Percentiles rank a stretch among this genome's conserved stretches.
Conservation (phyloP, 2,113 vertebrate genomes). For the Ivindomyrus marchei region DNA sequence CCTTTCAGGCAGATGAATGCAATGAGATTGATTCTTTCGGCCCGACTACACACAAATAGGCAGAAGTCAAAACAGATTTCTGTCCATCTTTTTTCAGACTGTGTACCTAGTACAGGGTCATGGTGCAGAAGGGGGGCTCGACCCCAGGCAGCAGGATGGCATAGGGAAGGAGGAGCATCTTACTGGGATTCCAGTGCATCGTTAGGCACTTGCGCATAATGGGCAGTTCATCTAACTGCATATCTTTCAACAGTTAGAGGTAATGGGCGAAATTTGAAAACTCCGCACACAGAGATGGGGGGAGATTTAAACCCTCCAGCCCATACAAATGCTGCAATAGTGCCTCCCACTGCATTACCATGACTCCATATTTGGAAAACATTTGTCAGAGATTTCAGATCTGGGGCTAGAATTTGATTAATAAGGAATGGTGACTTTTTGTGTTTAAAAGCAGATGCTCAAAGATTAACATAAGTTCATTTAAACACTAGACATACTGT, state of each 20-base stretch:
- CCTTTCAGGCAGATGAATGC: neutral
- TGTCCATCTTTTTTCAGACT: neutral
- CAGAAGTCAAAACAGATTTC: neutral
- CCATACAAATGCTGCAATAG: neutral
- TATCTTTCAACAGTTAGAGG: neutral
- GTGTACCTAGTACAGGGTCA: neutral
- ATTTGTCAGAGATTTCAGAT: neutral
- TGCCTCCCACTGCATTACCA: neutral
- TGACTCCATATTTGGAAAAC: neutral
- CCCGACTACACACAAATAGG: neutral
- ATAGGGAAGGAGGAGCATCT: neutral
- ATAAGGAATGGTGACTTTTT: neutral
- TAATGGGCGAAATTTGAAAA: neutral
- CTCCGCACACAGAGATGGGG: neutral
- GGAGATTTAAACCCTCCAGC: neutral
- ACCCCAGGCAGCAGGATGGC: neutral
- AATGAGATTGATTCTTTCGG: neutral
- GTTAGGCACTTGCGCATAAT: neutral
- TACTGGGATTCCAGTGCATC: neutral
- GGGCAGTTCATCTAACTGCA: neutral
- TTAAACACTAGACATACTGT: neutral
- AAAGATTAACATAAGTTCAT: neutral
- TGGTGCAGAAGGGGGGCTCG: neutral
- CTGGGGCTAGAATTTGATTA: neutral
- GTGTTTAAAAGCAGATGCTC: neutral